Percentiles rank a stretch among this genome's conserved stretches.
phyloP scores from a whole-genome alignment of 2,797 vertebrate genomes.

The Anabacerthia variegaticeps region DNA sequence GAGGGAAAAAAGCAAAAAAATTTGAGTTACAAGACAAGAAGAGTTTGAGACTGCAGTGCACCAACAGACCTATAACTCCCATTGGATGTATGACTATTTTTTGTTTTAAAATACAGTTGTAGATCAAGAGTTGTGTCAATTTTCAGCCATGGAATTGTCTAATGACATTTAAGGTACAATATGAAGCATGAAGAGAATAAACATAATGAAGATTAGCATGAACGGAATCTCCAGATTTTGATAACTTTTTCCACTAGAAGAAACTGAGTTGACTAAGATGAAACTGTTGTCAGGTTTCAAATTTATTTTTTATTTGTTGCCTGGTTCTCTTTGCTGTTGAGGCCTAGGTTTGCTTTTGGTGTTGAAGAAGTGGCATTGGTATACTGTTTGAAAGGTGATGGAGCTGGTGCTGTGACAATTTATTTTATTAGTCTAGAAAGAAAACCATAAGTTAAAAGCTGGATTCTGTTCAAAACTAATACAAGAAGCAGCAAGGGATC shows the following conservation, averaged over 20 bases:
- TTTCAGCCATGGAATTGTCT: background rate
- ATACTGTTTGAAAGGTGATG: background rate
- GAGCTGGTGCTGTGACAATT: background rate
- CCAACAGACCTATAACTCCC: background rate
- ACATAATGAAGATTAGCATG: background rate
- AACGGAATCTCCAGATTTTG: background rate
- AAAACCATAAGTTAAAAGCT: background rate
- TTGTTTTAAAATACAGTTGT: background rate
- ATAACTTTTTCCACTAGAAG: background rate
- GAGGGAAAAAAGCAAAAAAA: background rate
- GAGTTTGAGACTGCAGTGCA: background rate
- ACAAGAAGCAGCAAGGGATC: background rate
- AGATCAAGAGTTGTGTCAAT: background rate
- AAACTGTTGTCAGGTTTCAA: background rate
- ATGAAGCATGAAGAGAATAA: background rate
- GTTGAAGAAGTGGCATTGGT: background rate
- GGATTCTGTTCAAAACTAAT: background rate
- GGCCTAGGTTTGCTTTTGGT: background rate
- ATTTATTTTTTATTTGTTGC: background rate
- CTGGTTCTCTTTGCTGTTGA: background rate
- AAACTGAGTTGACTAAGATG: background rate
- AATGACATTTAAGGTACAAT: background rate
- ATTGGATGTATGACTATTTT: background rate
- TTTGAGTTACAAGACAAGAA: background rate
- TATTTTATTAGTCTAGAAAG: background rate